Conservation (phyloP, 2,797 vertebrate genomes). For the Meriones psammophilus region DNA sequence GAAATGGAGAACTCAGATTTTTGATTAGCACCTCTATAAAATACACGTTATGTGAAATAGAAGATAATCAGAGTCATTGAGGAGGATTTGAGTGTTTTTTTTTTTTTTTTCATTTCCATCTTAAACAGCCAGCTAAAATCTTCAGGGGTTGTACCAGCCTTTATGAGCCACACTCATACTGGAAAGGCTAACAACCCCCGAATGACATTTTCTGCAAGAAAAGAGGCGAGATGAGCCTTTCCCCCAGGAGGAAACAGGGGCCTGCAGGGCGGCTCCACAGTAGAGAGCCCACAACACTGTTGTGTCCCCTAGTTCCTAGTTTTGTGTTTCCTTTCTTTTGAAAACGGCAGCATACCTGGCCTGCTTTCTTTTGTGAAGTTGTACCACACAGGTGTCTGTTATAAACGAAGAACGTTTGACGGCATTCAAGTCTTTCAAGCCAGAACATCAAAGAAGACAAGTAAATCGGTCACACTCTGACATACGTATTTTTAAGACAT, state of each 20-base stretch:
- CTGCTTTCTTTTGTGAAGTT: constrained; percentile 80
- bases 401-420: constrained; percentile 65
- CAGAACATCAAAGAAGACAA: constrained; percentile 75
- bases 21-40: constrained; percentile 61
- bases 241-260: constrained; percentile 57
- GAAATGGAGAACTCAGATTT: constrained; percentile 53
- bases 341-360: constrained; percentile 41
- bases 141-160: not conserved
- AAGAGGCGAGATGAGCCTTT: constrained; percentile 57
- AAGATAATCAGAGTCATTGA: not conserved
- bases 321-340: constrained; percentile 63
- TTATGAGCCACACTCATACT: not conserved
- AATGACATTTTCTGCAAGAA: constrained; percentile 4
- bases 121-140: constrained; percentile 38
- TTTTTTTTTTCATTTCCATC: constrained; percentile 33
- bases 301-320: constrained; percentile 20
- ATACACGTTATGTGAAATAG: constrained; percentile 33
- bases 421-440: constrained; percentile 78
- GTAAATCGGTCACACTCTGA: constrained; percentile 76
- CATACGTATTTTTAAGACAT: constrained; percentile 70
- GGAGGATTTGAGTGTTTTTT: not conserved
- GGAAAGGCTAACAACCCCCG: not conserved
- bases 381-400: constrained; percentile 69
- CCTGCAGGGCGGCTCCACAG: constrained; percentile 50
- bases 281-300: constrained; percentile 25